Evolutionary conservation across 1,140 invertebrate species (phyloP), one percentile per base, ranked within the genome.

Genomic region (Rhagoletis pomonella): DNA sequence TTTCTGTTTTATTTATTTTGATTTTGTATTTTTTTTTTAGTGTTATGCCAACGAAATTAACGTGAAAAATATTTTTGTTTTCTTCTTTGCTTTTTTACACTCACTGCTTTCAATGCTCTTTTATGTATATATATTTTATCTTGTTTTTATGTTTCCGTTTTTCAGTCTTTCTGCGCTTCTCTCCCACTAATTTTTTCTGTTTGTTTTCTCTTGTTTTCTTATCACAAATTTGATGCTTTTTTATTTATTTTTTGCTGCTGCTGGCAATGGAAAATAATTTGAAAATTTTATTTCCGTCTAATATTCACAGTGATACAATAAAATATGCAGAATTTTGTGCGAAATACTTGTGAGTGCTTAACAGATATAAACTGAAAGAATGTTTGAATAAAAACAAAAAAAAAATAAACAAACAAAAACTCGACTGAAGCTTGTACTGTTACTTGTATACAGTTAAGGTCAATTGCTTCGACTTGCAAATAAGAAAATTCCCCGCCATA

Each of bases 121-220:
- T 81, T 81, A 19, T 55, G 3, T 55, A 4, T 77, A 44, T 17
- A 19, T 2, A 7, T 81, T 81, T 81, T 81, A 19, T n/a, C 39
- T 67, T 67, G 4, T 39, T 19, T 81, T 81, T 55, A 9, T 81
- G n/a, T 29, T 55, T 81, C n/a, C 50, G 9, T 81, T 81, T 81
- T 81, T 85, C 84, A 85, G 84, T 85, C 84, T 85, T 85, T 60
- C 62, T 85, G 60, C 19, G 77, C 58, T 85, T 85, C 84, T 85
- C 84, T 85, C 84, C 84, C 84, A 85, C 84, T 85, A 85, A 85
- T 39, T 85, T 14, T 29, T 62, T 60, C 29, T n/a, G 3, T 62
- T 60, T 19, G 55, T 9, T 42, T 59, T 55, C 9, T 81, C 19
- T 73, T 85, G 58, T 58, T 39, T 85, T 85, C 4, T 85, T 85